These are phyloP conservation scores for Ennomos erosarius DNA, from an alignment of 2,888 invertebrate genomes.

Conservation along the genomic window DNA sequence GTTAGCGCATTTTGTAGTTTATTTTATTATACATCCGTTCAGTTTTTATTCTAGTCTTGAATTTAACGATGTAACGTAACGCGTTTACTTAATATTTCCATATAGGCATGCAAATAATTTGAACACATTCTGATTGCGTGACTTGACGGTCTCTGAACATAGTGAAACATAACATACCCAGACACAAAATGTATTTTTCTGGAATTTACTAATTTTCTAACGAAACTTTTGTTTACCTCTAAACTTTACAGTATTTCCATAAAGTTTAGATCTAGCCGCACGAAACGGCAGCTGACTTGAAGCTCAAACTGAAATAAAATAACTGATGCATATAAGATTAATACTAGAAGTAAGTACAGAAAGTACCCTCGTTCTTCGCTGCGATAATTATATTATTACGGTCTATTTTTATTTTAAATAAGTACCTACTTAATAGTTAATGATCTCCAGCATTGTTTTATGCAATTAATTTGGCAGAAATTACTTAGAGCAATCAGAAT, in stretches of 20 bases:
- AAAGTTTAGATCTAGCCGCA: constrained; percentile 25
- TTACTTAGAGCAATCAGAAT: constrained; percentile 15
- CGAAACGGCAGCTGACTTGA: constrained; percentile 67
- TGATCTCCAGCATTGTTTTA: background rate
- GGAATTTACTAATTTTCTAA: background rate
- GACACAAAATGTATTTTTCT: constrained; percentile 12
- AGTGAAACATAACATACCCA: constrained; percentile 10
- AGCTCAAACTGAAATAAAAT: constrained; percentile 40
- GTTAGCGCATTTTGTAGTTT: constrained; percentile 29
- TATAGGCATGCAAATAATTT: constrained; percentile 59
- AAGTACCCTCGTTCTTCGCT: background rate
- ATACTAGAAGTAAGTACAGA: background rate
- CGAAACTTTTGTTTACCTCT: constrained; percentile 9
- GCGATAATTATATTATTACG: too few relatives aligned
- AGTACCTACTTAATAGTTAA: background rate
- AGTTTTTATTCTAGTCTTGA: constrained; percentile 69
- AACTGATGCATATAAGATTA: constrained; percentile 26
- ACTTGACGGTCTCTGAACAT: constrained; percentile 40
- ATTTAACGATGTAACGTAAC: constrained; percentile 56
- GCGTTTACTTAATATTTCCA: constrained; percentile 51
- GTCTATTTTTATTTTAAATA: background rate
- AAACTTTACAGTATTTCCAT: constrained; percentile 1
- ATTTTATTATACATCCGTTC: constrained; percentile 45
- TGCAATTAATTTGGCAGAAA: constrained; percentile 3
- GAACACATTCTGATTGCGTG: constrained; percentile 77